phyloP scores from a whole-genome alignment of 2,113 vertebrate species.

The Carassius auratus region DNA sequence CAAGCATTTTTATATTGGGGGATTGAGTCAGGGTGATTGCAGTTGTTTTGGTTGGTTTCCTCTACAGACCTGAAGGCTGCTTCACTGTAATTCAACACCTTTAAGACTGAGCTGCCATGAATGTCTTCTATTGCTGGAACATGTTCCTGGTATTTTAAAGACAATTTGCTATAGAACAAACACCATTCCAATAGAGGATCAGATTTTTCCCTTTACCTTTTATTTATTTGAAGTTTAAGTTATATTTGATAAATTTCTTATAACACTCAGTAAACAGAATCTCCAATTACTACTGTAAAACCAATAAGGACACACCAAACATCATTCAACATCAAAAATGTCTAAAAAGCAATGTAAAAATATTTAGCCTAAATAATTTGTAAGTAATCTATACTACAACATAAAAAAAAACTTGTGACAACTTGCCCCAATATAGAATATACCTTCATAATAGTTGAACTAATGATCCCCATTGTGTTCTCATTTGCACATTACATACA shows the following conservation, averaged over 20 bases:
- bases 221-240: constrained; percentile 2
- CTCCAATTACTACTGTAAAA: neutral
- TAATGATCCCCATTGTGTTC: too few species aligned
- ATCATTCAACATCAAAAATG: neutral
- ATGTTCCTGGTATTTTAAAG: neutral
- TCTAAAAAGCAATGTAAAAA: neutral
- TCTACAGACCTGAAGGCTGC: neutral
- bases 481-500: neutral
- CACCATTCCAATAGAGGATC: neutral
- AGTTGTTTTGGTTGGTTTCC: neutral
- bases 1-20: neutral
- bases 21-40: neutral
- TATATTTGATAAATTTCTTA: neutral
- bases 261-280: neutral
- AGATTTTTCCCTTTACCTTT: neutral
- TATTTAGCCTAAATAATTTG: neutral
- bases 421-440: neutral
- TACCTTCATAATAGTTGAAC: neutral
- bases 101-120: neutral
- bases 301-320: neutral
- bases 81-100: neutral
- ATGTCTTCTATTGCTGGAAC: neutral
- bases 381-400: neutral
- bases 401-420: neutral
- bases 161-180: neutral